Evolutionary conservation across 2,888 invertebrate species (phyloP), one percentile per base, ranked within the genome.

Genomic region (Cantharis nigra): DNA sequence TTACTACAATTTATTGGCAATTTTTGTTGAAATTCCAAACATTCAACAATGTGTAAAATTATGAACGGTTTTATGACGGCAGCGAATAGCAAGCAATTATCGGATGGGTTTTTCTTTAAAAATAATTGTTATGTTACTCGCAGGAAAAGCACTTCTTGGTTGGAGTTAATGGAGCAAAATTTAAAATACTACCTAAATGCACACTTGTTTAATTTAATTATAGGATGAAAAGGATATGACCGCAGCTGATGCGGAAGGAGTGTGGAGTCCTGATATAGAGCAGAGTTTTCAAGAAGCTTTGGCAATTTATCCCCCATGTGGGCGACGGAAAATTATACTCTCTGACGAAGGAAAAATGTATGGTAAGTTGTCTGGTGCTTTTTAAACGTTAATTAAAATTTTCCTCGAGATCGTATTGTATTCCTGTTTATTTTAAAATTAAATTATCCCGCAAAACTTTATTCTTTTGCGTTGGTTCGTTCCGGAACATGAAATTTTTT

Each of bases 291-390:
- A 99, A 90, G 99, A 99, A 91, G 99, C 99, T 82, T 92, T 99
- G 89, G 98, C 98, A 87, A 99, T 99, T 89, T 99, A 99, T 91
- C 99, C 99, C 80, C 99, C 99, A 81, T 99, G 99, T 90, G 99
- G 99, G 83, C 91, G 99, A 86, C 93, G 99, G 89, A 99, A 99
- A 93, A 99, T 99, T 89, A 99, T 99, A 86, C 94, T 99, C 86
- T 98, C 98, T 85, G 99, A 99, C 90, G 99, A 99, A 92, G 99
- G 99, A 89, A 99, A 99, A 94, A 99, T 99, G 99, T 99, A 99
- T 92, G 99, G 99, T 99, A 92, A 96, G 98, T 96, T 87, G 73
- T 26, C 20, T 14, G 14, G 13, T 69, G 69, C 18, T 65, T 65
- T 65, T 13, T 13, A 65, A 65, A 65, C 18, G 20, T 20, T 65